These are phyloP conservation scores for Oriolus oriolus DNA, from an alignment of 2,113 vertebrate species.

Conservation along the genomic window DNA sequence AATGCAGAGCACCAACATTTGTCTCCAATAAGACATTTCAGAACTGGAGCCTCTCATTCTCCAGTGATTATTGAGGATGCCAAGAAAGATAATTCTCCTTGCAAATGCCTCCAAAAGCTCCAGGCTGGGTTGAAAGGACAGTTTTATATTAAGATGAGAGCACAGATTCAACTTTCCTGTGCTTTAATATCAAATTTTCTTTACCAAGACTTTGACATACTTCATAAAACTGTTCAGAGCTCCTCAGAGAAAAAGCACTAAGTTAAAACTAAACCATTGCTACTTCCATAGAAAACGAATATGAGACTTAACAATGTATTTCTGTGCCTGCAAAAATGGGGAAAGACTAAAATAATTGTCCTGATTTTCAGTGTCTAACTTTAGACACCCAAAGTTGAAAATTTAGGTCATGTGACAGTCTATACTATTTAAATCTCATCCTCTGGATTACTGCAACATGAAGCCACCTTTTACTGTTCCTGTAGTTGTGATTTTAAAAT, in stretches of 20 bases:
- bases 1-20: neutral
- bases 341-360: constrained; percentile 58
- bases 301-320: neutral
- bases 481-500: neutral
- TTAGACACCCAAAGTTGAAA: constrained; percentile 40
- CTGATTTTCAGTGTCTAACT: constrained; percentile 54
- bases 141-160: neutral
- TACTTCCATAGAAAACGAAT: neutral
- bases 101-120: neutral
- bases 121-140: neutral
- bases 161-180: neutral
- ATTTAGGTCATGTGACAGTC: constrained; percentile 41
- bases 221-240: neutral
- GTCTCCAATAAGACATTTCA: neutral
- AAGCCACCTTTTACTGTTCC: neutral
- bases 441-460: neutral
- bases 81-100: neutral
- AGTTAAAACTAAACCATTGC: constrained; percentile 35
- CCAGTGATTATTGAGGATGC: neutral
- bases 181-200: constrained; percentile 12
- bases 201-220: constrained; percentile 40
- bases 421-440: constrained; percentile 38
- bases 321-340: constrained; percentile 36
- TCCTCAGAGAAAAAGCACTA: constrained; percentile 32
- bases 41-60: neutral